phyloP scores from a whole-genome alignment of 2,113 vertebrate genomes.

The Apteryx mantelli region DNA sequence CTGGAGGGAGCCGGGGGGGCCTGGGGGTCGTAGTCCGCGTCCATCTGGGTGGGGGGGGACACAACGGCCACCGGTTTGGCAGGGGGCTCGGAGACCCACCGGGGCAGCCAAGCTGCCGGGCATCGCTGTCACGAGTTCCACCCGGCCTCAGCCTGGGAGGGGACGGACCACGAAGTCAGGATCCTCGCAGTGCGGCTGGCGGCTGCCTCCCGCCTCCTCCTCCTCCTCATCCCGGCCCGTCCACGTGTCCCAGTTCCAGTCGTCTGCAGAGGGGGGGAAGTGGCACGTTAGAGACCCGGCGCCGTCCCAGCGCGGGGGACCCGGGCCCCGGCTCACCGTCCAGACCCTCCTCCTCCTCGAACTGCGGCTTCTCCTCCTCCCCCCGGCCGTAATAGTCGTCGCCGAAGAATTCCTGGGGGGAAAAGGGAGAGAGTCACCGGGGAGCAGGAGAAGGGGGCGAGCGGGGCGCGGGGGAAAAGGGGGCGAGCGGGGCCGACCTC shows the following conservation, averaged over 20 bases:
- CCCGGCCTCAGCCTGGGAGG: neutral
- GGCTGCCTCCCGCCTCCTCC: neutral
- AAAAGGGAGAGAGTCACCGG: no score
- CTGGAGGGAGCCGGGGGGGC: constrained; percentile 53
- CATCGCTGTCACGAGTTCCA: no score
- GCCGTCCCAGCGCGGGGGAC: neutral
- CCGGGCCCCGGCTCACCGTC: neutral
- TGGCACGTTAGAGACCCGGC: no score
- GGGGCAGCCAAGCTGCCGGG: no score
- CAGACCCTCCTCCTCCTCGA: constrained; percentile 84
- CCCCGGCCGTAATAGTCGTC: constrained; percentile 82
- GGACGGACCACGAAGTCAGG: constrained; percentile 76
- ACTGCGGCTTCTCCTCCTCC: constrained; percentile 89
- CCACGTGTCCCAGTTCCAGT: constrained; percentile 93
- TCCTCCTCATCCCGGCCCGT: constrained; percentile 58
- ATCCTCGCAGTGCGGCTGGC: constrained; percentile 83
- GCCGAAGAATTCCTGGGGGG: constrained; percentile 82
- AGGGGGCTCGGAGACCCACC: no score
- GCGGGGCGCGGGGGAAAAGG: no score
- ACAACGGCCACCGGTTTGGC: neutral
- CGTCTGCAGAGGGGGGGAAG: constrained; percentile 67
- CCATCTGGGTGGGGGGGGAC: constrained; percentile 81
- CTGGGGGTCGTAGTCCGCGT: constrained; percentile 86
- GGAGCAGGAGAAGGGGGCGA: neutral
- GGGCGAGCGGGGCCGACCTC: constrained; percentile 70